Conservation (phyloP, 2,113 vertebrate genomes). For the Nematolebias whitei region DNA sequence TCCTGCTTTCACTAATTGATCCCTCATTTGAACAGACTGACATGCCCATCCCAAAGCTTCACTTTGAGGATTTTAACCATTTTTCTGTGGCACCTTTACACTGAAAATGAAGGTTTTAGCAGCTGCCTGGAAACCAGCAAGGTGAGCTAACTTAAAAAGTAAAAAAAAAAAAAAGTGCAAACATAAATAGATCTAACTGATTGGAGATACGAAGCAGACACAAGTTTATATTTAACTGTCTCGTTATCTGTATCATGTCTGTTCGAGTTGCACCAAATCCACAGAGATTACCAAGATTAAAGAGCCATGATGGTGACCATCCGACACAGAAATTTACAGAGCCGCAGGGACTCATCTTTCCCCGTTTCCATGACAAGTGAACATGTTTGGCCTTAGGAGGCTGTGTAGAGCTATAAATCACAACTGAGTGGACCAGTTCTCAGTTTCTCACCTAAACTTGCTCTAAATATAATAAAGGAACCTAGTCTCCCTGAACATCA, state of each 20-base stretch:
- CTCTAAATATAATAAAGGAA: not conserved
- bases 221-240: slow-evolving; percentile 21
- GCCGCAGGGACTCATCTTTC: slow-evolving; percentile 10
- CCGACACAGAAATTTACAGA: slow-evolving; percentile 15
- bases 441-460: slow-evolving; percentile 6
- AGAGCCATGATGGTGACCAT: slow-evolving; percentile 7
- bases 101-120: slow-evolving; percentile 60
- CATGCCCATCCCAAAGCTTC: slow-evolving; percentile 51
- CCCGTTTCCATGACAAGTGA: slow-evolving; percentile 23
- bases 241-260: slow-evolving; percentile 28
- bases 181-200: slow-evolving; percentile 11
- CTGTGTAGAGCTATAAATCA: slow-evolving; percentile 32
- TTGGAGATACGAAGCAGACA: slow-evolving; percentile 17
- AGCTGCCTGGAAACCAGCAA: slow-evolving; percentile 47
- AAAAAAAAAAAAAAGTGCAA: slow-evolving; percentile 9
- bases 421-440: slow-evolving; percentile 16
- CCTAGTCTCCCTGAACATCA: too few species aligned
- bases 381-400: slow-evolving; percentile 19
- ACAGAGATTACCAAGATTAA: slow-evolving; percentile 12
- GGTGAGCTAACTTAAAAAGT: slow-evolving; percentile 18
- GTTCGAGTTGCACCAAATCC: slow-evolving; percentile 12
- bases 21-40: slow-evolving; percentile 47
- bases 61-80: slow-evolving; percentile 55
- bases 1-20: slow-evolving; percentile 59
- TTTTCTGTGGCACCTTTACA: slow-evolving; percentile 31